Evolutionary conservation across 1,140 invertebrate species (phyloP).

Genomic region (Diorhabda carinulata): DNA sequence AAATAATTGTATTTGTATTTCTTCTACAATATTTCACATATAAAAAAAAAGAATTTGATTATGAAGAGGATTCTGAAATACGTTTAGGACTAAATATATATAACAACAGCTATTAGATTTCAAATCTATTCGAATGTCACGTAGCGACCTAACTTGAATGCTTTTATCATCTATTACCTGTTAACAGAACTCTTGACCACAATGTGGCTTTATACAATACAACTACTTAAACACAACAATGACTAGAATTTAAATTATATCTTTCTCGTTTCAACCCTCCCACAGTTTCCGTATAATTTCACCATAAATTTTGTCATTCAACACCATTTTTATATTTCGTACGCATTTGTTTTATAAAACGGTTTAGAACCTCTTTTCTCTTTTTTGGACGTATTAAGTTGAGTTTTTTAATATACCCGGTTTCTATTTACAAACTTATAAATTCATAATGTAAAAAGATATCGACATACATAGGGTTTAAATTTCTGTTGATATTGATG

Average conservation of each 20-base stretch:
- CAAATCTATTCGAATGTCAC: background rate
- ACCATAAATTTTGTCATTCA: constrained; percentile 2
- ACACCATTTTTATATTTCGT: constrained; percentile 1
- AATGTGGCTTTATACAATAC: background rate
- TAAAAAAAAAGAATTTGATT: too few species aligned
- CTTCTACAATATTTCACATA: too few species aligned
- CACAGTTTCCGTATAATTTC: background rate
- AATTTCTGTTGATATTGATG: too few species aligned
- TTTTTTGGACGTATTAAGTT: background rate
- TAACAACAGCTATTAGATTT: too few species aligned
- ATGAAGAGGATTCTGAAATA: too few species aligned
- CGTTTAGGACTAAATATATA: too few species aligned
- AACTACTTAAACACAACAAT: constrained; percentile 2
- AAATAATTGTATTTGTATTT: too few species aligned
- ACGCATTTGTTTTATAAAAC: constrained; percentile 1
- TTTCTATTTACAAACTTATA: too few species aligned
- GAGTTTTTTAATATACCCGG: too few species aligned
- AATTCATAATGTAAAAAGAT: too few species aligned
- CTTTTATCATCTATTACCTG: background rate
- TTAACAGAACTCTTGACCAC: background rate
- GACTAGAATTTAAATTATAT: background rate
- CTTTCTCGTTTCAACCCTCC: background rate
- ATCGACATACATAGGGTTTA: too few species aligned
- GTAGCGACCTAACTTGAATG: background rate
- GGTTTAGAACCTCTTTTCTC: background rate